phyloP scores from a whole-genome alignment of 2,888 invertebrate species.

The Nowickia ferox region DNA sequence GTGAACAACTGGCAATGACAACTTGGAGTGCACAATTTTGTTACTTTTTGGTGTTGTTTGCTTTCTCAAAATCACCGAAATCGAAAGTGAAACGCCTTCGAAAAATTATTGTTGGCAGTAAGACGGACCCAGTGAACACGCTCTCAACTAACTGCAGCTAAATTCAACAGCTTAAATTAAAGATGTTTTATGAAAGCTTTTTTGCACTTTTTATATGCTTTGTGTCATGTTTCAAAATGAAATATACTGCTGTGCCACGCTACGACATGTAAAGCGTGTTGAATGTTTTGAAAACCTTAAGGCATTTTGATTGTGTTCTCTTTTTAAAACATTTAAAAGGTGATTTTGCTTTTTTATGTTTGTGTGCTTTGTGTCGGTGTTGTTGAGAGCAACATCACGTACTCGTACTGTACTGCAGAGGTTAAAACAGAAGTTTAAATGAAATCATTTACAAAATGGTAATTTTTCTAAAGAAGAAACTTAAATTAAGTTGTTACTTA shows the following conservation, averaged over 20 bases:
- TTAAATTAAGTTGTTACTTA: too few species aligned
- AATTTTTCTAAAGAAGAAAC: background rate
- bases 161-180: slow-evolving; percentile 59
- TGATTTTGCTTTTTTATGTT: slow-evolving; percentile 18
- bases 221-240: background rate
- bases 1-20: slow-evolving; percentile 42
- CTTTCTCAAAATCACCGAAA: slow-evolving; percentile 73
- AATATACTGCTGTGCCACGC: slow-evolving; percentile 2
- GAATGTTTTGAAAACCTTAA: slow-evolving; percentile 51
- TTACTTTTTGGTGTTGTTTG: slow-evolving; percentile 38
- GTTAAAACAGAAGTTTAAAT: background rate
- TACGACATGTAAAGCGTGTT: slow-evolving; percentile 33
- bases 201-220: slow-evolving; percentile 13
- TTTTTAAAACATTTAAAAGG: slow-evolving; percentile 21
- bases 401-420: background rate
- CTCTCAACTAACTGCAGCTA: slow-evolving; percentile 41
- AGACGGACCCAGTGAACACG: slow-evolving; percentile 13
- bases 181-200: slow-evolving; percentile 59
- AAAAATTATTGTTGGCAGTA: slow-evolving; percentile 20
- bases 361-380: background rate
- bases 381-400: background rate
- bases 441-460: background rate
- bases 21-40: slow-evolving; percentile 54
- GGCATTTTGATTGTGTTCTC: slow-evolving; percentile 43
- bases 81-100: slow-evolving; percentile 80